Evolutionary conservation across 2,797 vertebrate species (phyloP).

Genomic region (Xenopus petersii): DNA sequence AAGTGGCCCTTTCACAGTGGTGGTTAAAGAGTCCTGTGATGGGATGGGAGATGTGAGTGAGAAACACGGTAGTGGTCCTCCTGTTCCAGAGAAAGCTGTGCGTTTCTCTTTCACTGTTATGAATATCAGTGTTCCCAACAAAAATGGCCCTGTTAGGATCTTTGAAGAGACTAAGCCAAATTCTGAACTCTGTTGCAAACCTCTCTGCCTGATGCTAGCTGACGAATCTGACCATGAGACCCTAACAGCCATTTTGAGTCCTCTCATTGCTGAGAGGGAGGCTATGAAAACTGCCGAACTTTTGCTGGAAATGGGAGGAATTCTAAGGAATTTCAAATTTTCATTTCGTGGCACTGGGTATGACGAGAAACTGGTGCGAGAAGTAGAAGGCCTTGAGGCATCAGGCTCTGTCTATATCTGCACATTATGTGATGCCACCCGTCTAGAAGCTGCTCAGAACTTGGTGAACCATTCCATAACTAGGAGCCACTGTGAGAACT

Average conservation of each 20-base stretch:
- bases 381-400: conserved; percentile 94
- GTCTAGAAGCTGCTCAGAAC: conserved; percentile 86
- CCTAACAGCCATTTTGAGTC: conserved; percentile 84
- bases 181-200: conserved; percentile 93
- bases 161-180: conserved; percentile 93
- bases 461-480: conserved; percentile 91
- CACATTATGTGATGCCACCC: conserved; percentile 88
- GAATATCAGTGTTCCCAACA: conserved; percentile 74
- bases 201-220: conserved; percentile 89
- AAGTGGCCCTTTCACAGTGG: conserved; percentile 82
- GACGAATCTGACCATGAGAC: conserved; percentile 96
- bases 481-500: conserved; percentile 85
- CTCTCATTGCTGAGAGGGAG: conserved; percentile 84
- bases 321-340: conserved; percentile 84
- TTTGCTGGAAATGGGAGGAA: conserved; percentile 83
- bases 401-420: conserved; percentile 94
- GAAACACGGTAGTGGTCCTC: conserved; percentile 90
- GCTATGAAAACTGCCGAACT: conserved; percentile 88
- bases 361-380: conserved; percentile 93
- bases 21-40: conserved; percentile 94
- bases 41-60: conserved; percentile 98
- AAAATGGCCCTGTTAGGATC: conserved; percentile 70
- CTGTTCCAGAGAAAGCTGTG: conserved; percentile 89
- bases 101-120: conserved; percentile 95
- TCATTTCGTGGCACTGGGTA: conserved; percentile 90